phyloP scores from a whole-genome alignment of 1,140 invertebrate genomes.

The Drosophila melanogaster region Release_6_plus_ISO1_MT NT_037436.4:12196501-12197000 shows the following conservation, averaged over 20 bases:
- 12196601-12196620: background rate
- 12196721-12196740: slow-evolving; percentile 75
- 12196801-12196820: slow-evolving; percentile 67
- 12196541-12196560: slow-evolving; percentile 21
- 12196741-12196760: slow-evolving; percentile 62
- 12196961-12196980: slow-evolving; percentile 52
- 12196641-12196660: background rate
- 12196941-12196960: slow-evolving; percentile 67
- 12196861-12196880: slow-evolving; percentile 57
- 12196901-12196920: slow-evolving; percentile 59
- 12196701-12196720: slow-evolving; percentile 46
- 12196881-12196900: slow-evolving; percentile 48
- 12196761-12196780: slow-evolving; percentile 67
- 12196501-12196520: slow-evolving; percentile 31
- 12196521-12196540: slow-evolving; percentile 38
- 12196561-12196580: background rate
- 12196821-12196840: slow-evolving; percentile 21
- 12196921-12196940: slow-evolving; percentile 51
- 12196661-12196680: slow-evolving; percentile 3
- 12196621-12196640: background rate
- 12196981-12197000: slow-evolving; percentile 67
- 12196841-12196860: slow-evolving; percentile 27
- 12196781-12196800: slow-evolving; percentile 62
- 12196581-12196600: slow-evolving; percentile 13
- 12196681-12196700: slow-evolving; percentile 27